phyloP scores from a whole-genome alignment of 1,140 invertebrate genomes.

The Tachypleus tridentatus region DNA sequence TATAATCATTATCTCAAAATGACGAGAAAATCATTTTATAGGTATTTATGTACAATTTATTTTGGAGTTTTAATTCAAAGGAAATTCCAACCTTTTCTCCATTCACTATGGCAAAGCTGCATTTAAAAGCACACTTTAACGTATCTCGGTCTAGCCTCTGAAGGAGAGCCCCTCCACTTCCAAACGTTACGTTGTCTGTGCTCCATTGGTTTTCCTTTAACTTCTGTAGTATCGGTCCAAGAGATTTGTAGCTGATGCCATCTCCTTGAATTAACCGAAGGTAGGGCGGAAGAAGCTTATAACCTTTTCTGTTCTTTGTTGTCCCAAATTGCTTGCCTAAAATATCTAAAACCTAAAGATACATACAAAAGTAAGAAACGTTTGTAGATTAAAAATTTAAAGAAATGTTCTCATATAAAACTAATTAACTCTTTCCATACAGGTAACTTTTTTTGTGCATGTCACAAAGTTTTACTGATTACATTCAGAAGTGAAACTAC shows the following conservation, averaged over 20 bases:
- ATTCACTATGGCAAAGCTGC: slow-evolving; percentile 36
- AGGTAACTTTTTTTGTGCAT: no score
- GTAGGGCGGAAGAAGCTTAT: slow-evolving; percentile 35
- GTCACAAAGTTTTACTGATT: no score
- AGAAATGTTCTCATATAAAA: no score
- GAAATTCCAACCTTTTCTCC: slow-evolving; percentile 18
- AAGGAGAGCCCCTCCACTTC: slow-evolving; percentile 39
- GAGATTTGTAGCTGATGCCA: slow-evolving; percentile 36
- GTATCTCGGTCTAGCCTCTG: slow-evolving; percentile 41
- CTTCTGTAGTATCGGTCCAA: slow-evolving; percentile 26
- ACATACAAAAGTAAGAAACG: no score
- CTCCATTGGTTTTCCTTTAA: slow-evolving; percentile 33
- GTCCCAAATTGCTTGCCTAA: background rate
- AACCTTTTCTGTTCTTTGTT: slow-evolving; percentile 37
- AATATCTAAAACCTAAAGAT: no score
- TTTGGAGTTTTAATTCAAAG: no score
- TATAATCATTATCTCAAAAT: no score
- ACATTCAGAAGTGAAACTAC: no score
- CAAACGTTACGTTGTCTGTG: slow-evolving; percentile 38
- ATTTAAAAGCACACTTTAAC: slow-evolving; percentile 43
- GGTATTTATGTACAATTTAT: no score
- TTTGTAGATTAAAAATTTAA: no score
- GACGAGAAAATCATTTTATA: no score
- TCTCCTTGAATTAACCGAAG: slow-evolving; percentile 41
- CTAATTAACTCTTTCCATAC: no score